Conservation (phyloP, 2,888 invertebrate genomes). For the Micropterix aruncella region DNA sequence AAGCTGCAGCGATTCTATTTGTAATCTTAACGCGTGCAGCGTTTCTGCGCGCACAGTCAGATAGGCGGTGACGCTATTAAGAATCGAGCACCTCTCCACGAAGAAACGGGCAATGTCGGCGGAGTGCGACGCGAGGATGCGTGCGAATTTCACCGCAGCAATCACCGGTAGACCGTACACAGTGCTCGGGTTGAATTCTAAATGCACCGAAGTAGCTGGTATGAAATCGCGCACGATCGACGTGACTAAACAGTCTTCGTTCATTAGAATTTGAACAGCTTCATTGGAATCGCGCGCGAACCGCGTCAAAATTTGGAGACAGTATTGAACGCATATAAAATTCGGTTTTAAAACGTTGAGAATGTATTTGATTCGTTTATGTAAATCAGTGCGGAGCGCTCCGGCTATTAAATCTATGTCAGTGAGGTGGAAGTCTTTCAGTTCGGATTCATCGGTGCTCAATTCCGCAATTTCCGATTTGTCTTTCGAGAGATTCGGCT, state of each 20-base stretch:
- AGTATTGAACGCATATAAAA: conserved; percentile 56
- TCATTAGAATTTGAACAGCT: conserved; percentile 45
- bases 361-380: conserved; percentile 64
- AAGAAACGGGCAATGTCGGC: conserved; percentile 36
- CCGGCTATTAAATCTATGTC: conserved; percentile 70
- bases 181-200: conserved; percentile 25
- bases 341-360: conserved; percentile 54
- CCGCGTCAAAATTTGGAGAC: conserved; percentile 66
- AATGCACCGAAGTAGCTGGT: conserved; percentile 27
- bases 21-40: conserved; percentile 38
- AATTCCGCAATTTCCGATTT: conserved; percentile 38
- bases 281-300: conserved; percentile 64
- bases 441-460: conserved; percentile 40
- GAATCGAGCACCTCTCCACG: conserved; percentile 36
- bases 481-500: conserved; percentile 43
- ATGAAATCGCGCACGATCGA: conserved; percentile 44
- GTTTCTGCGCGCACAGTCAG: conserved; percentile 36
- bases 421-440: conserved; percentile 78
- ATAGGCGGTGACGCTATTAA: conserved; percentile 39
- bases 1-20: conserved; percentile 47
- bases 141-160: conserved; percentile 56
- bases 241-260: conserved; percentile 49
- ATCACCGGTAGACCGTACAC: conserved; percentile 54
- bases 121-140: conserved; percentile 52
- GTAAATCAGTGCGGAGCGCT: conserved; percentile 57